Evolutionary conservation across 1,140 invertebrate genomes (phyloP).

Genomic region (Drosophila nannoptera): DNA sequence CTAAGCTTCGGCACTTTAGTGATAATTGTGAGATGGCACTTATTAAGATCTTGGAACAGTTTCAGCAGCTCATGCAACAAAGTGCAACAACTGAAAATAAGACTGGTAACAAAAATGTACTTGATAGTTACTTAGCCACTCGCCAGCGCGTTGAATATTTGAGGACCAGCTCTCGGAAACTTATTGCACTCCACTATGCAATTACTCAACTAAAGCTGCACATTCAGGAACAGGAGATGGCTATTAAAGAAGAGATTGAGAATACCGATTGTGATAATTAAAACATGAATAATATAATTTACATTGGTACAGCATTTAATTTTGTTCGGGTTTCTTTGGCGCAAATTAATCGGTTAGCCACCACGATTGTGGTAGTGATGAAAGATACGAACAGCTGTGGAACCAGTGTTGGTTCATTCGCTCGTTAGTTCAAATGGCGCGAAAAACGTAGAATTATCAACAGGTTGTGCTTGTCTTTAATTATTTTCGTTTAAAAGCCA

Average conservation of each 20-base stretch:
- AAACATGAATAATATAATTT: not conserved
- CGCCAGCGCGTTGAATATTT: conserved; percentile 55
- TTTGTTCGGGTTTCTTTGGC: not conserved
- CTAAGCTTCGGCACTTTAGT: conserved; percentile 39
- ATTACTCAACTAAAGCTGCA: conserved; percentile 45
- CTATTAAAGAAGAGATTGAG: not conserved
- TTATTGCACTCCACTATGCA: conserved; percentile 58
- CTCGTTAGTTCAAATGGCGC: conserved; percentile 34
- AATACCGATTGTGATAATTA: not conserved
- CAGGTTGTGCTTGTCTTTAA: conserved; percentile 12
- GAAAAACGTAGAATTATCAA: conserved; percentile 25
- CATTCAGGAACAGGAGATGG: conserved; percentile 22
- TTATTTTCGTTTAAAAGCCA: conserved; percentile 19
- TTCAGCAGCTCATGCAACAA: conserved; percentile 41
- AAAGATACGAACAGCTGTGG: not conserved
- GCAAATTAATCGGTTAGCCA: conserved; percentile 8
- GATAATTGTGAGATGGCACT: conserved; percentile 43
- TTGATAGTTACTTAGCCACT: conserved; percentile 39
- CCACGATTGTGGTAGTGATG: conserved; percentile 21
- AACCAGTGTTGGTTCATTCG: conserved; percentile 10
- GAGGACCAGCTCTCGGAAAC: conserved; percentile 54
- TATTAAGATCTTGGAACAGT: conserved; percentile 59
- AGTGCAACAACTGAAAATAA: conserved; percentile 8
- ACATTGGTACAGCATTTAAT: not conserved
- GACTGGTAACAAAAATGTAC: conserved; percentile 3